Evolutionary conservation across 2,113 vertebrate species (phyloP).

Genomic region (Ailurus styani): DNA sequence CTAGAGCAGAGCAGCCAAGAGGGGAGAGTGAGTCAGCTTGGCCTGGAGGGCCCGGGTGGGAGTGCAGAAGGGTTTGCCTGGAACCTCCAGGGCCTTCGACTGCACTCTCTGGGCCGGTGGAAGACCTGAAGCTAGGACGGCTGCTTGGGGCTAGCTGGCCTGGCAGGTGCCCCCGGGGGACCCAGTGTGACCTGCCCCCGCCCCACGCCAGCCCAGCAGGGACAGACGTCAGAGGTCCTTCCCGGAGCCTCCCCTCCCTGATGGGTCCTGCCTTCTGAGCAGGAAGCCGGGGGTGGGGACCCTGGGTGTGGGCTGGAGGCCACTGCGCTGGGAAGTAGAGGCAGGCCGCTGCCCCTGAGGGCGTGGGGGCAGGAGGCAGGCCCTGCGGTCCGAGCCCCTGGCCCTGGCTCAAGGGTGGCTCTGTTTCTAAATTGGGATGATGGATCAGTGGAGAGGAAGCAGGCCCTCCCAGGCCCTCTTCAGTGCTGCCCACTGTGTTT

Average conservation of each 20-base stretch:
- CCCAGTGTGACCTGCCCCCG: neutral
- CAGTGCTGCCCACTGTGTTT: neutral
- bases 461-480: neutral
- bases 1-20: neutral
- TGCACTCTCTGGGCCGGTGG: accelerated
- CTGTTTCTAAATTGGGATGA: slow-evolving; percentile 30
- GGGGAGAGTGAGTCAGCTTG: neutral
- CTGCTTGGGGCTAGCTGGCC: neutral
- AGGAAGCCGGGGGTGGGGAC: neutral
- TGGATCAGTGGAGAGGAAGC: neutral
- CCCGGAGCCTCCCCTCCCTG: accelerated
- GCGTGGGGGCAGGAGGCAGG: accelerated
- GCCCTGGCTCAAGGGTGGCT: neutral
- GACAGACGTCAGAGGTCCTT: neutral
- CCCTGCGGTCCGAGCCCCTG: neutral
- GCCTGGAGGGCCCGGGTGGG: neutral
- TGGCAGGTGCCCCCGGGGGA: neutral
- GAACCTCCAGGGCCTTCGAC: neutral
- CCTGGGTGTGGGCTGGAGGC: neutral
- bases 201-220: neutral
- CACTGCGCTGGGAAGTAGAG: neutral
- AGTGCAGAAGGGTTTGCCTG: accelerated
- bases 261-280: neutral
- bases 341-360: accelerated
- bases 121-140: neutral